phyloP scores from a whole-genome alignment of 2,113 vertebrate species.

The Rhinopomastus cyanomelas region DNA sequence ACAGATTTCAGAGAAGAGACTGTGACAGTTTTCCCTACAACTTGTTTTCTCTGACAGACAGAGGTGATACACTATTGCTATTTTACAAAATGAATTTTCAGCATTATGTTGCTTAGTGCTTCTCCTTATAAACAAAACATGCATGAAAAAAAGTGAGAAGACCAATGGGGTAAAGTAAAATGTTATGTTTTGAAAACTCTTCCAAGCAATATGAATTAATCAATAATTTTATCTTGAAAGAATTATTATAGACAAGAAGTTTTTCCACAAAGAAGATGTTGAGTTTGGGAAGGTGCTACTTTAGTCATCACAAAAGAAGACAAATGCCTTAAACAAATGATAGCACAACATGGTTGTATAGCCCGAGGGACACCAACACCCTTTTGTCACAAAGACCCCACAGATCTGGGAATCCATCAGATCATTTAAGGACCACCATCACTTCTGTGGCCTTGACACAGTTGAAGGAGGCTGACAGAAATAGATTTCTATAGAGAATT shows the following conservation, averaged over 20 bases:
- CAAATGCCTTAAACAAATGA: background rate
- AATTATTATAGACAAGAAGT: background rate
- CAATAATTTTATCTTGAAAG: background rate
- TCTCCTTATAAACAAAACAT: background rate
- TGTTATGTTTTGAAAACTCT: background rate
- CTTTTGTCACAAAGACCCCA: background rate
- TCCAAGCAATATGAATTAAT: background rate
- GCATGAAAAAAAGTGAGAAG: background rate
- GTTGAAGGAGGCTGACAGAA: background rate
- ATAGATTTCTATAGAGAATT: background rate
- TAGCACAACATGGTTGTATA: background rate
- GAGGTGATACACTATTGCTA: background rate
- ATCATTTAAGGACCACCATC: background rate
- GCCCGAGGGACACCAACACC: background rate
- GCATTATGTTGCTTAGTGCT: background rate
- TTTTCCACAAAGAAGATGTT: background rate
- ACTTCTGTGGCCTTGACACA: background rate
- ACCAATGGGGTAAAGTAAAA: background rate
- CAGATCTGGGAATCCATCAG: background rate
- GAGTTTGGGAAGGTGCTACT: background rate
- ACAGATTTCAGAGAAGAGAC: background rate
- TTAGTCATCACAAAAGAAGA: background rate
- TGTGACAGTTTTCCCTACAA: background rate
- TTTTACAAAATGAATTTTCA: background rate
- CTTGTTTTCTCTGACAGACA: background rate